These are phyloP conservation scores for Erebia palarica DNA, from an alignment of 2,888 invertebrate genomes.

Conservation along the genomic window DNA sequence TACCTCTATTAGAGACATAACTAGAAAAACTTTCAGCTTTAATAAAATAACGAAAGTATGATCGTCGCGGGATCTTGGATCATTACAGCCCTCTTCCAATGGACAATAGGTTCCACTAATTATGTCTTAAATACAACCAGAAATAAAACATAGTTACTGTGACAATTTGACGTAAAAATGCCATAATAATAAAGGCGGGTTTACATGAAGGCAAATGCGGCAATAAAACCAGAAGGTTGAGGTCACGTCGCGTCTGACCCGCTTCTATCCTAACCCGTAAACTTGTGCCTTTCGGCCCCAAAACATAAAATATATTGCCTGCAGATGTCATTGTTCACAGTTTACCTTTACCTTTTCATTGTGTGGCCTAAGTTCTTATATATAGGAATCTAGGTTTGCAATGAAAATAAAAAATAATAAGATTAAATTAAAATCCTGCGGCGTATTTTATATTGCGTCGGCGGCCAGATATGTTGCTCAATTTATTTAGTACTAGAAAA, in stretches of 20 bases:
- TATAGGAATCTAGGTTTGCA: neutral
- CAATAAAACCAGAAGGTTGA: constrained; percentile 42
- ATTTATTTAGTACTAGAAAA: no score
- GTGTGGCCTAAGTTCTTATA: constrained; percentile 6
- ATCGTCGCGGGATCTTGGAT: no score
- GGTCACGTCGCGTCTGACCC: constrained; percentile 42
- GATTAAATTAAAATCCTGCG: no score
- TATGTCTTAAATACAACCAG: neutral
- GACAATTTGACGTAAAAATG: constrained; percentile 29
- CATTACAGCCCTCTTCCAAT: no score
- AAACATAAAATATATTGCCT: constrained; percentile 26
- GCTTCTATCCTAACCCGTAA: constrained; percentile 40
- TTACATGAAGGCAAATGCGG: constrained; percentile 27
- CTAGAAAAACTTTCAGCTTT: no score
- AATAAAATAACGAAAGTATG: no score
- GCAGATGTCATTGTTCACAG: constrained; percentile 22
- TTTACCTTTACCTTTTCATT: constrained; percentile 10
- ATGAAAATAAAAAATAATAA: neutral
- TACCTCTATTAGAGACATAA: no score
- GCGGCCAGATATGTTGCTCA: no score
- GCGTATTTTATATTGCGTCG: no score
- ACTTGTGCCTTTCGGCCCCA: constrained; percentile 38
- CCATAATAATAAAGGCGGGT: constrained; percentile 28
- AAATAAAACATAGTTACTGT: neutral
- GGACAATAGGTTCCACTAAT: neutral